Evolutionary conservation across 2,113 vertebrate genomes (phyloP).

Genomic region (Jacana jacana): DNA sequence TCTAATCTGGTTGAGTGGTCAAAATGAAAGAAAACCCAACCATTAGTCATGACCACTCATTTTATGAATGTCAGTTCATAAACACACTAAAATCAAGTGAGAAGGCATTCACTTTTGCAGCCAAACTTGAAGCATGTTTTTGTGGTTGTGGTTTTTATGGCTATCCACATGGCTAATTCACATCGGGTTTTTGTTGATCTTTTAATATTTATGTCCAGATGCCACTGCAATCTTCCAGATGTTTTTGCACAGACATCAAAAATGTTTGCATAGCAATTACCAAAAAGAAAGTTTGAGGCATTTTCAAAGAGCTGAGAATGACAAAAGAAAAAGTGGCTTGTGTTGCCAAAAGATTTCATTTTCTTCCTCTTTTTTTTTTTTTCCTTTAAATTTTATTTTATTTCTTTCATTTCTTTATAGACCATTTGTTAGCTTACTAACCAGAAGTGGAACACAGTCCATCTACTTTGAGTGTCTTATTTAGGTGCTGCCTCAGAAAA

Average conservation of each 20-base stretch:
- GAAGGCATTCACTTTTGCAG: background rate
- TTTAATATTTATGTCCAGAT: conserved; percentile 66
- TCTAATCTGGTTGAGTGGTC: background rate
- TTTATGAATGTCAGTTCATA: background rate
- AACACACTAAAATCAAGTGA: background rate
- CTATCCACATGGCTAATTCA: conserved; percentile 13
- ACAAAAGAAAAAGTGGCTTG: background rate
- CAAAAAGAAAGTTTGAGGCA: background rate
- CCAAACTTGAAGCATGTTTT: background rate
- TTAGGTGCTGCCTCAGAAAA: background rate
- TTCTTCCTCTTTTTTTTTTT: background rate
- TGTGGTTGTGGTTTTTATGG: conserved; percentile 35
- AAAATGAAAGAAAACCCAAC: background rate
- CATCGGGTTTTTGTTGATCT: conserved; percentile 14
- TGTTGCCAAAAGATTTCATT: background rate
- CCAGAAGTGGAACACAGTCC: background rate
- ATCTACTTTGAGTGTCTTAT: background rate
- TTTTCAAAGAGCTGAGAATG: conserved; percentile 21
- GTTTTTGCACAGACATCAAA: conserved; percentile 48
- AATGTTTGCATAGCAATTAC: conserved; percentile 37
- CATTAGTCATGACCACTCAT: background rate
- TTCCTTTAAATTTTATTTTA: background rate
- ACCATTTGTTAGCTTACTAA: background rate
- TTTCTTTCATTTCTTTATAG: background rate
- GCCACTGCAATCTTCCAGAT: conserved; percentile 39